Percentiles rank a stretch among this genome's conserved stretches.
Evolutionary conservation across 2,797 vertebrate genomes (phyloP).

Genomic region (Phoebastria nigripes): DNA sequence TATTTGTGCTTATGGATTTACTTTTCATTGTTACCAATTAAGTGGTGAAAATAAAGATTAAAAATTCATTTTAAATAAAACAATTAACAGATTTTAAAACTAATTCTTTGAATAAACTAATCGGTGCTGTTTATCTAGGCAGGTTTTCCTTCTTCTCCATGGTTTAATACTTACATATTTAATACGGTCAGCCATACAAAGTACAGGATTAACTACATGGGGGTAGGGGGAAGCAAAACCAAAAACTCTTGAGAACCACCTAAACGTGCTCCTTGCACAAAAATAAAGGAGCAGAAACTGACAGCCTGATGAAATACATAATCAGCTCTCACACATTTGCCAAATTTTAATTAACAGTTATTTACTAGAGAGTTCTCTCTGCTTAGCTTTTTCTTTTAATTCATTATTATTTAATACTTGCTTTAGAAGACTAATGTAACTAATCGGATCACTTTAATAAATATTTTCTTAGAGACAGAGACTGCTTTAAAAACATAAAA

Average conservation of each 20-base stretch:
- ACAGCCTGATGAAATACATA: not conserved
- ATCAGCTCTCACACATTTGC: not conserved
- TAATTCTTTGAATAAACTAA: not conserved
- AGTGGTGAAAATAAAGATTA: not conserved
- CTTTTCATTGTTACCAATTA: not conserved
- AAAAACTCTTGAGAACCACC: not conserved
- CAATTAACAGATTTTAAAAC: not conserved
- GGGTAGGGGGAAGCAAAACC: too few relatives aligned
- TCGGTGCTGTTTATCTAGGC: not conserved
- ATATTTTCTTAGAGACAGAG: not conserved
- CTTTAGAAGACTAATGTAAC: not conserved
- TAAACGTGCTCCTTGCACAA: not conserved
- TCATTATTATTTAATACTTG: not conserved
- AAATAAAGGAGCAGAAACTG: not conserved
- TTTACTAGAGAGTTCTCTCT: not conserved
- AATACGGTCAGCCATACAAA: not conserved
- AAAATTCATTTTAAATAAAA: not conserved
- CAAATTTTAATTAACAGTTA: conserved; percentile 1
- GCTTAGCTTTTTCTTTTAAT: not conserved
- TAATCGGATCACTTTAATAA: not conserved
- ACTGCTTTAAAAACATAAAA: conserved; percentile 1
- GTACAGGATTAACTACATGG: not conserved
- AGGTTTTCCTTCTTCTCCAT: not conserved
- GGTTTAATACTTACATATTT: not conserved
- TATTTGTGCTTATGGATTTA: not conserved